phyloP scores from a whole-genome alignment of 2,113 vertebrate genomes.

The Echinops telfairi region DNA sequence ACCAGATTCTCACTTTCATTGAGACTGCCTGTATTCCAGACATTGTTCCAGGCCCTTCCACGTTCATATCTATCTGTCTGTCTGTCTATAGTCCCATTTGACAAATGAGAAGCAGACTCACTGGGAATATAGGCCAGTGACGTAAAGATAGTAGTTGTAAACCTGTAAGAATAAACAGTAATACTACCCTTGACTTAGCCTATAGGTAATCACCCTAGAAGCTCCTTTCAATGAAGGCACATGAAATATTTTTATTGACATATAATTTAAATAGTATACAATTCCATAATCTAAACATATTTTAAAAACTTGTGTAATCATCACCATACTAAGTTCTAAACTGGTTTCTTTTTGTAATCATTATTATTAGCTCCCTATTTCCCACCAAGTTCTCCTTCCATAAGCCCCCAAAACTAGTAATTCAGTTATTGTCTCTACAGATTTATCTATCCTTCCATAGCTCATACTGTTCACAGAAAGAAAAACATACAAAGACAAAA shows the following conservation, averaged over 20 bases:
- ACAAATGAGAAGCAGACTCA: conserved; percentile 11
- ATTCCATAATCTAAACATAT: too few species aligned
- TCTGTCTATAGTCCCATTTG: neutral
- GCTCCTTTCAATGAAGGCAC: neutral
- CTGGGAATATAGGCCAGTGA: neutral
- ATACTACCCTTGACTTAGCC: neutral
- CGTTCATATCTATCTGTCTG: neutral
- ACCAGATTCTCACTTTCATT: neutral
- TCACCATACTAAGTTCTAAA: too few species aligned
- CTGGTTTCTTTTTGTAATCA: too few species aligned
- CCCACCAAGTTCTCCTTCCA: too few species aligned
- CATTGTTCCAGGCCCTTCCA: conserved; percentile 38
- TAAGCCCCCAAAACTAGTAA: too few species aligned
- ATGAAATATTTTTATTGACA: neutral
- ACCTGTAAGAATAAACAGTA: neutral
- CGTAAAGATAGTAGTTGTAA: neutral
- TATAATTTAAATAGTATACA: too few species aligned
- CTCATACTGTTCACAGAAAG: too few species aligned
- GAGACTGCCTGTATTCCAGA: neutral
- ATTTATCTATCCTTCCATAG: too few species aligned
- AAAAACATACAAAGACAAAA: too few species aligned
- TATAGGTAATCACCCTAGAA: neutral
- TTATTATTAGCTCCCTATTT: too few species aligned
- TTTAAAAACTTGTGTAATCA: too few species aligned
- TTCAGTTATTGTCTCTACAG: too few species aligned